These are phyloP conservation scores for Frieseomelitta varia DNA, from an alignment of 1,140 invertebrate species.

Conservation along the genomic window DNA sequence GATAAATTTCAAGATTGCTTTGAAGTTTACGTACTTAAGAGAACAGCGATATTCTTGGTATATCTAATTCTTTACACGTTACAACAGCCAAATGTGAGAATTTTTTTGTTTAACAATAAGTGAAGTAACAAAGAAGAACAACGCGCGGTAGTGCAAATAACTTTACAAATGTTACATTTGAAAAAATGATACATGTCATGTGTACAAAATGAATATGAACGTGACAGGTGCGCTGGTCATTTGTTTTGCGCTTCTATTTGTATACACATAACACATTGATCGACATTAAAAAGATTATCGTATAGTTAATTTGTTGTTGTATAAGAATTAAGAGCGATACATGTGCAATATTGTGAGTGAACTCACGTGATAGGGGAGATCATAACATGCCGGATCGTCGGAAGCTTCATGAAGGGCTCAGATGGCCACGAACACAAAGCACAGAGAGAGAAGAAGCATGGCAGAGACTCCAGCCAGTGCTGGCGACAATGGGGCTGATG, in stretches of 20 bases:
- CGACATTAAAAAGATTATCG: not conserved
- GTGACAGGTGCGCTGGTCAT: not conserved
- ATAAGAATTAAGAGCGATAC: slow-evolving; percentile 51
- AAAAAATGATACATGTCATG: not conserved
- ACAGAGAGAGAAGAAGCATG: slow-evolving; percentile 83
- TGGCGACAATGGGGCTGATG: slow-evolving; percentile 79
- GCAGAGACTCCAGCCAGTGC: slow-evolving; percentile 79
- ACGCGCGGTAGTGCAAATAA: not conserved
- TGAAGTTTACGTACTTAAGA: not conserved
- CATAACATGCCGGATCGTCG: slow-evolving; percentile 80
- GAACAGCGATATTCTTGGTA: not conserved
- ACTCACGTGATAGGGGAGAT: slow-evolving; percentile 82
- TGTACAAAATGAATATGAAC: not conserved
- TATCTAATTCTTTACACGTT: not conserved
- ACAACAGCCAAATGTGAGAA: not conserved
- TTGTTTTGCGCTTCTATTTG: not conserved
- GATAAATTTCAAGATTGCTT: not conserved
- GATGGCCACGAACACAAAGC: slow-evolving; percentile 83
- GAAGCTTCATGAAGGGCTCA: slow-evolving; percentile 81
- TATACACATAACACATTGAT: not conserved
- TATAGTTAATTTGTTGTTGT: slow-evolving; percentile 2
- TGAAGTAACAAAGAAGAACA: not conserved
- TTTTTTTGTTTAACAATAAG: not conserved
- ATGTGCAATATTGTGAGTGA: slow-evolving; percentile 76
- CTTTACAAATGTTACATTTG: not conserved